Evolutionary conservation across 2,888 invertebrate species (phyloP), one percentile per base, ranked within the genome.

Genomic region (Nephrocerus scutellatus): DNA sequence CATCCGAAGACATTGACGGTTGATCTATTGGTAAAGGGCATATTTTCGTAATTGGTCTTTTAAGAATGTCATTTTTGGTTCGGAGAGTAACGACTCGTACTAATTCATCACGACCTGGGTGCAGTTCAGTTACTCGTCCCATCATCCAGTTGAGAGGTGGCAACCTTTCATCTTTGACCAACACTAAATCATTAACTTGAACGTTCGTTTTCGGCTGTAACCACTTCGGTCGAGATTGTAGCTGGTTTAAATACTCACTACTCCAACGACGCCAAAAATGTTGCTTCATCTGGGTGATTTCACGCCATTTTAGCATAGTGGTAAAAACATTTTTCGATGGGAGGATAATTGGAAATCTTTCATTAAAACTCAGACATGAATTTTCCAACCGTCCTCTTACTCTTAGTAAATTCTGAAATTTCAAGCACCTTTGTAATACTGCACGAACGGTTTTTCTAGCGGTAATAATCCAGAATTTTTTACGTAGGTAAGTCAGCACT

Each of bases 211-310:
- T 26, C 4, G 26, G 29, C 15, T 37, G 37, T 6, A 41, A 15
- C 41, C 43, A 45, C 23, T 43, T 46, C 7, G 33, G 30, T 7
- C 43, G 39, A 3, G 41, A 22, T 6, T 44, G 43, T 3, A 47
- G 20, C 2, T 44, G 44, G 12, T 31, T 36, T 3, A 47, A 8
- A 29, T 44, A 47, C 20, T 49, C 46, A 2, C 7, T n/a, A 7
- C 22, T 19, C 40, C 49, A 45, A 4, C 43, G 35, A 6, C 36
- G 34, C 47, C 47, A 47, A 23, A 46, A 46, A 15, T 41, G 36
- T 24, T 49, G 39, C 15, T 49, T 43, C 1, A 45, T 16, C 14
- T 24, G 26, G n/a, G 43, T 39, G 13, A 47, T 36, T 8, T 6
- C 8, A 36, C 43, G 43, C 44, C 43, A 44, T n/a, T n/a, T n/a